phyloP scores from a whole-genome alignment of 2,888 invertebrate species.

The Meiosimyza platycephala region DNA sequence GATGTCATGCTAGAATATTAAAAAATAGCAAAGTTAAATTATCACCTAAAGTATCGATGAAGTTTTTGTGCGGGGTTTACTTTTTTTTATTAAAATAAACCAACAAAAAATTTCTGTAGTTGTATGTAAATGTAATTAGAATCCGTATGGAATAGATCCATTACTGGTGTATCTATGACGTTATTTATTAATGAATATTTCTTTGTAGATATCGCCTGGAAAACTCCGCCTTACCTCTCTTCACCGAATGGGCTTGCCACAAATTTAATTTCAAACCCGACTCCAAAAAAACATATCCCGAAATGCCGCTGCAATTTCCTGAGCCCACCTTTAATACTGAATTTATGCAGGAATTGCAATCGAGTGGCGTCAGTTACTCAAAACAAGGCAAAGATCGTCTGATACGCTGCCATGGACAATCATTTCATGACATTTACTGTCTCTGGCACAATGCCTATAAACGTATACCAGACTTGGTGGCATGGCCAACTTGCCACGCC shows the following conservation, averaged over 20 bases:
- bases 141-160: too few species aligned
- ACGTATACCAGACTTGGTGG: slow-evolving; percentile 91
- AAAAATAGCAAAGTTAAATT: too few species aligned
- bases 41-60: too few species aligned
- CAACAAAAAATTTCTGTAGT: too few species aligned
- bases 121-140: too few species aligned
- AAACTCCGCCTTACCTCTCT: slow-evolving; percentile 76
- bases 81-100: too few species aligned
- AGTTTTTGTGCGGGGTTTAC: too few species aligned
- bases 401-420: slow-evolving; percentile 92
- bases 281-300: slow-evolving; percentile 67
- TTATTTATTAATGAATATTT: neutral
- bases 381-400: slow-evolving; percentile 85
- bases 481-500: slow-evolving; percentile 92
- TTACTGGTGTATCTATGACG: neutral
- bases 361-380: slow-evolving; percentile 72
- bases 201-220: slow-evolving; percentile 80
- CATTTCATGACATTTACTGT: slow-evolving; percentile 87
- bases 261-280: slow-evolving; percentile 75
- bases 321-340: slow-evolving; percentile 73
- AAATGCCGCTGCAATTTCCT: slow-evolving; percentile 75
- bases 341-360: slow-evolving; percentile 72
- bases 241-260: slow-evolving; percentile 83
- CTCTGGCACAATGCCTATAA: slow-evolving; percentile 79
- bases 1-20: too few species aligned